Evolutionary conservation across 2,797 vertebrate genomes (phyloP), one percentile per base, ranked within the genome.

Genomic region (Acanthurus leucopareius): DNA sequence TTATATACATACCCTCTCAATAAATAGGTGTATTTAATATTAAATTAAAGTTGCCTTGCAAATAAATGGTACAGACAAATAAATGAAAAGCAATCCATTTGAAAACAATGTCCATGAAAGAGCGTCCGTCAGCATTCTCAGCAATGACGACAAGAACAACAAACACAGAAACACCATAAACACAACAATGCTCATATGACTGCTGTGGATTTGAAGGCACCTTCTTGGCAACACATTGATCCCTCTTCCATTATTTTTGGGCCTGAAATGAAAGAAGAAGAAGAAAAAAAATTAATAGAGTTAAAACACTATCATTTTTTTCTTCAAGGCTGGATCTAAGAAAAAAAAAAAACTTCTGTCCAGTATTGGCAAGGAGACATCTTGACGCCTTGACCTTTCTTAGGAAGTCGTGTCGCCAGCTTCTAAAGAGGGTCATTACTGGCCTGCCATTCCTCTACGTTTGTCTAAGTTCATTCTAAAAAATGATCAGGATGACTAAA

Each of bases 141-240:
- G 77, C 56, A 69, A 81, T 69, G 71, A 85, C 79, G 86, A 84
- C 35, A 79, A 60, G 9, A 83, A 68, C 35, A 91, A 84, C 63
- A 87, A 84, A 85, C 91, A 86, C 68, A 86, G 58, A 89, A 88
- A 90, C 49, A 83, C 58, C 73, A 79, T 75, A 80, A 84, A 90
- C 82, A 90, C 82, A 91, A 90, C 45, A 88, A 91, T 81, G 77
- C 83, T 91, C 65, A 67, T 61, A 83, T 91, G 88, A 90, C 85
- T 88, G 89, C 77, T 91, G 91, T 90, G 90, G 90, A 88, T 94
- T 89, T 88, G 90, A 96, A 96, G 95, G 95, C 95, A 96, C 95
- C 95, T 96, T 91, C 94, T 93, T 89, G 92, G 93, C 87, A 92
- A 93, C 89, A 84, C 89, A 75, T 83, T 62, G 86, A 92, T 91